These are phyloP conservation scores for Bemisia tabaci DNA, from an alignment of 1,140 invertebrate genomes.

Conservation along the genomic window DNA sequence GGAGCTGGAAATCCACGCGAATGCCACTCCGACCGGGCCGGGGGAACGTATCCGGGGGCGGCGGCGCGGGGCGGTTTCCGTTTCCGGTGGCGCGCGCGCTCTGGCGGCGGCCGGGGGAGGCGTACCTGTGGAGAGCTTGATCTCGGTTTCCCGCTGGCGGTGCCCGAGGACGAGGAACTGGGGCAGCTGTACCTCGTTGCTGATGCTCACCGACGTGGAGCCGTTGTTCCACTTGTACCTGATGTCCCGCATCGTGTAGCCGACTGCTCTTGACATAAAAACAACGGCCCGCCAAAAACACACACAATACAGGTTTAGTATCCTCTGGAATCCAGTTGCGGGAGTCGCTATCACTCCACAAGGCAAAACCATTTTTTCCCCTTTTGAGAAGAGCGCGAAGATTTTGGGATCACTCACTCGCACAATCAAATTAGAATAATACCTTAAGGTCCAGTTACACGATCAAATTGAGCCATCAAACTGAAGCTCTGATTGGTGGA, in stretches of 20 bases:
- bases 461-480: too few relatives aligned
- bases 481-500: too few relatives aligned
- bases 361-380: slow-evolving; percentile 84
- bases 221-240: slow-evolving; percentile 90
- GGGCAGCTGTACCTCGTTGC: slow-evolving; percentile 81
- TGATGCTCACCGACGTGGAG: slow-evolving; percentile 79
- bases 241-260: slow-evolving; percentile 94
- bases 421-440: too few relatives aligned
- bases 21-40: too few relatives aligned
- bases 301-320: slow-evolving; percentile 27
- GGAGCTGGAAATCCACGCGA: too few relatives aligned
- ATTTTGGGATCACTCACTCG: too few relatives aligned
- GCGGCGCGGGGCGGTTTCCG: too few relatives aligned
- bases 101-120: too few relatives aligned
- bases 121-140: slow-evolving; percentile 82
- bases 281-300: not conserved
- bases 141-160: slow-evolving; percentile 77
- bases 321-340: slow-evolving; percentile 81
- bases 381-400: too few relatives aligned
- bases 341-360: slow-evolving; percentile 88
- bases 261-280: slow-evolving; percentile 47
- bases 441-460: too few relatives aligned
- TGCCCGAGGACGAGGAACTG: slow-evolving; percentile 88
- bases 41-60: too few relatives aligned
- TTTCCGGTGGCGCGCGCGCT: too few relatives aligned